Conservation (phyloP, 2,797 vertebrate genomes). For the Smutsia gigantea region DNA sequence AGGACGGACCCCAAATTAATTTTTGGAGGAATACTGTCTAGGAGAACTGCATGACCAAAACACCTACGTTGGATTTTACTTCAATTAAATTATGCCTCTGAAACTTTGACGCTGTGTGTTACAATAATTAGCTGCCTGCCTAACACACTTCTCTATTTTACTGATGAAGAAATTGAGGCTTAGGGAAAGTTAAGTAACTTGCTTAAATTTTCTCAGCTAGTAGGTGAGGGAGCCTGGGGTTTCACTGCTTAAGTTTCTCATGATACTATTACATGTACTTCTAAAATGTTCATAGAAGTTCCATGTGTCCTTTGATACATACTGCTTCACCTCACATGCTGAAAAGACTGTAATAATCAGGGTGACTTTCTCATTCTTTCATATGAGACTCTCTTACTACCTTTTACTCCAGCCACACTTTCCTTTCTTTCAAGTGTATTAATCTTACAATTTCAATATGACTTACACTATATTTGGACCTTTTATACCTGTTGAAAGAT, state of each 20-base stretch:
- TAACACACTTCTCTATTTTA: neutral
- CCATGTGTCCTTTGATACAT: neutral
- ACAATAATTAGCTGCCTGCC: neutral
- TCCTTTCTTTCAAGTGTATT: constrained; percentile 7
- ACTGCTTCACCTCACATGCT: neutral
- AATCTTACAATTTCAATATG: neutral
- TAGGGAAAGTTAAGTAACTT: neutral
- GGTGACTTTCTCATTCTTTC: neutral
- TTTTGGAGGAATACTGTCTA: neutral
- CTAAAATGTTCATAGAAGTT: neutral
- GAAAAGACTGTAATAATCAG: neutral
- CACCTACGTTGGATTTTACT: neutral
- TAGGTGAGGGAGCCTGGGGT: neutral
- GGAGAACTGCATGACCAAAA: neutral
- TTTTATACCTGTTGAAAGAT: constrained; percentile 25
- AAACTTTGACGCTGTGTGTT: neutral
- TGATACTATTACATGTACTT: neutral
- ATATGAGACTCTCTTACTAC: neutral
- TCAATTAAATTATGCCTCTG: constrained; percentile 15
- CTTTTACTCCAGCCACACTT: neutral
- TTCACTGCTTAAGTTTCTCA: neutral
- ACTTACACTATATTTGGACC: constrained; percentile 14
- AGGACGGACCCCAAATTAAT: neutral
- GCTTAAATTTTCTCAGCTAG: neutral
- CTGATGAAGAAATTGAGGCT: neutral